Percentiles rank a stretch among this genome's conserved stretches.
Evolutionary conservation across 2,888 invertebrate species (phyloP).

Genomic region (Graphium colonna): DNA sequence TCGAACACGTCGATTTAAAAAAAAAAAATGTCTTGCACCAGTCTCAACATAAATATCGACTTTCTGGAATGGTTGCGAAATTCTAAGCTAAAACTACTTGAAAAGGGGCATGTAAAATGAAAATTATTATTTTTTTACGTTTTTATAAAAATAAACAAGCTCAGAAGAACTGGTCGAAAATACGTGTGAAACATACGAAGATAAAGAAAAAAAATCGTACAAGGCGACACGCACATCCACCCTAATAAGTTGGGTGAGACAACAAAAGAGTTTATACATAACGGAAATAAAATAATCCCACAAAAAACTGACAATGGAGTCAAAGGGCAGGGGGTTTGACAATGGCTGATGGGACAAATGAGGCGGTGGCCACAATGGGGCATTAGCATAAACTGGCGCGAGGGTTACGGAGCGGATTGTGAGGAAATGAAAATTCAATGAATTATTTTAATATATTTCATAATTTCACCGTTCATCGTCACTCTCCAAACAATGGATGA

Average conservation of each 20-base stretch:
- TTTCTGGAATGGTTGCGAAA: too few species aligned
- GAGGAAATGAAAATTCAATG: constrained; percentile 35
- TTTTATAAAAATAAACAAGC: too few species aligned
- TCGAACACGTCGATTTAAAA: constrained; percentile 27
- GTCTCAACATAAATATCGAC: too few species aligned
- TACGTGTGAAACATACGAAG: constrained; percentile 1
- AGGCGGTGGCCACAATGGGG: constrained; percentile 66
- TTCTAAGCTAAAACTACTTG: too few species aligned
- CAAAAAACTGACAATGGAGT: constrained; percentile 75
- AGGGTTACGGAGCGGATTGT: constrained; percentile 38
- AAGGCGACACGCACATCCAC: constrained; percentile 25
- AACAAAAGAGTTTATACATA: constrained; percentile 58
- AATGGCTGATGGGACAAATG: constrained; percentile 70
- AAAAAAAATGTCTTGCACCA: too few species aligned
- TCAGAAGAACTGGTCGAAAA: not conserved
- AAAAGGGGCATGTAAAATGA: too few species aligned
- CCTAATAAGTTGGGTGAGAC: constrained; percentile 52
- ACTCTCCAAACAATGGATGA: constrained; percentile 33
- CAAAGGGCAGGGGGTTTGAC: constrained; percentile 71
- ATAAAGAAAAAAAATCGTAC: constrained; percentile 5
- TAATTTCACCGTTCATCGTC: constrained; percentile 34
- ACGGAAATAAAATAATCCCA: constrained; percentile 78
- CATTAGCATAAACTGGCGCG: constrained; percentile 70
- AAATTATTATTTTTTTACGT: too few species aligned
- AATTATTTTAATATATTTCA: too few species aligned